A percentile compares a stretch with the other conserved stretches of the same genome.
Conservation (phyloP, 2,888 invertebrate species). For the Tetrapedia diversipes region DNA sequence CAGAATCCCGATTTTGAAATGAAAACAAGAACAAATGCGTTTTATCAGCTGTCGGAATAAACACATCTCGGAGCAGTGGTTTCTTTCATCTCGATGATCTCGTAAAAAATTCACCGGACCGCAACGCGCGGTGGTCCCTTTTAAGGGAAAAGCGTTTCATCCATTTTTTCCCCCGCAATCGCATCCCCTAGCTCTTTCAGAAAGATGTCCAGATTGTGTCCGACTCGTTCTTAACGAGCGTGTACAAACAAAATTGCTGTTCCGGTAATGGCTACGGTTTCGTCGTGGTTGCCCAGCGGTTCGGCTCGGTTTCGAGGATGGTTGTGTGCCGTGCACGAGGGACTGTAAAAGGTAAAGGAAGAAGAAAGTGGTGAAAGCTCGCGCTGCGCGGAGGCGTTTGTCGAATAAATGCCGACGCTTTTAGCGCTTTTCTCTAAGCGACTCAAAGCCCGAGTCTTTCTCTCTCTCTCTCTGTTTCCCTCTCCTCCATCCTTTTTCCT, state of each 20-base stretch:
- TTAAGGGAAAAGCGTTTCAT: conserved; percentile 26
- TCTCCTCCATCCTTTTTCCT: not conserved
- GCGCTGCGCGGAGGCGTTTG: conserved; percentile 63
- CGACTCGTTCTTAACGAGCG: conserved; percentile 32
- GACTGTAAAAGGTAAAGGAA: conserved; percentile 46
- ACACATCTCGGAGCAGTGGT: not conserved
- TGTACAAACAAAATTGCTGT: conserved; percentile 50
- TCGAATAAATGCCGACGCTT: conserved; percentile 72
- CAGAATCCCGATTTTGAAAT: not conserved
- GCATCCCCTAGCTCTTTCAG: not conserved
- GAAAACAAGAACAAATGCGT: not conserved
- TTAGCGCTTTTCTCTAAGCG: conserved; percentile 66
- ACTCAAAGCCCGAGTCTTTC: conserved; percentile 61
- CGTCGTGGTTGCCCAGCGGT: conserved; percentile 20
- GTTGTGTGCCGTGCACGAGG: conserved; percentile 22
- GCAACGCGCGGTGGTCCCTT: not conserved
- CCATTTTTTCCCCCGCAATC: conserved; percentile 1
- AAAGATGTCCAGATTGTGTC: conserved; percentile 38
- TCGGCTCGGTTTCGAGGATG: conserved; percentile 37
- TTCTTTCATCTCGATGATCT: conserved; percentile 17
- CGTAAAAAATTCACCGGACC: conserved; percentile 17
- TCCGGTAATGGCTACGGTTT: conserved; percentile 37
- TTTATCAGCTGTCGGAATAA: not conserved
- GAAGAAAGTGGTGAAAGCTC: conserved; percentile 65
- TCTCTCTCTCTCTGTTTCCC: conserved; percentile 25